phyloP scores from a whole-genome alignment of 2,797 vertebrate genomes.

The Pogoniulus pusillus region DNA sequence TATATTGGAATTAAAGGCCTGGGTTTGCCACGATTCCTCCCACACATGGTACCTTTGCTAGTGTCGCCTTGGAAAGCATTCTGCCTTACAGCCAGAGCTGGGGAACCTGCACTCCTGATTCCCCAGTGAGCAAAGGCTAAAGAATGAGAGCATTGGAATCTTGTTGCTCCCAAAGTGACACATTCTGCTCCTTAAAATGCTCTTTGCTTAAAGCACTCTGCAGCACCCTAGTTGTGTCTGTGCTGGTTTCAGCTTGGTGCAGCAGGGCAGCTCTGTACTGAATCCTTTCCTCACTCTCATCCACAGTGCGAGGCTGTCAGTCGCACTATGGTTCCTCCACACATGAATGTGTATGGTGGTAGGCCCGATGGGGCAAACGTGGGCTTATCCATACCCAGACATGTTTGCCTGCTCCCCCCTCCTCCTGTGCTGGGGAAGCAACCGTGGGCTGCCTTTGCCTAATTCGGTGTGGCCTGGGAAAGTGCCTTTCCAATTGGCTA shows the following conservation, averaged over 20 bases:
- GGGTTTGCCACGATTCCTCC: conserved; percentile 52
- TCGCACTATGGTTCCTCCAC: not conserved
- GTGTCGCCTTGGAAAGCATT: not conserved
- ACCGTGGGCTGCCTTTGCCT: too few relatives aligned
- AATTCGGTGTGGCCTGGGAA: too few relatives aligned
- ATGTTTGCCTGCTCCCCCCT: too few relatives aligned
- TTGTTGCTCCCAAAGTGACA: not conserved
- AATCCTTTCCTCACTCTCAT: not conserved
- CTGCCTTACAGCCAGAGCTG: not conserved
- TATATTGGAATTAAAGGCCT: not conserved
- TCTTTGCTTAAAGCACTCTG: accelerated
- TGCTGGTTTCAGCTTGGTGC: not conserved
- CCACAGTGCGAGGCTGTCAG: not conserved
- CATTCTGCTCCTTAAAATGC: not conserved
- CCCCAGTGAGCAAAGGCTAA: not conserved
- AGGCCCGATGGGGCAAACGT: too few relatives aligned
- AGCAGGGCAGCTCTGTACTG: not conserved
- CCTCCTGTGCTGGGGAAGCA: too few relatives aligned
- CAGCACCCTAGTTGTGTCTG: not conserved
- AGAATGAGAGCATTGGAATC: not conserved
- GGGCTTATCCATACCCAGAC: too few relatives aligned
- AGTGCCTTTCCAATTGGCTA: too few relatives aligned
- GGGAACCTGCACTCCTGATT: not conserved
- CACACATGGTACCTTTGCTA: not conserved
- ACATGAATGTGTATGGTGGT: too few relatives aligned